Evolutionary conservation across 2,888 invertebrate genomes (phyloP).

Genomic region (Omphaloscelis lunosa): DNA sequence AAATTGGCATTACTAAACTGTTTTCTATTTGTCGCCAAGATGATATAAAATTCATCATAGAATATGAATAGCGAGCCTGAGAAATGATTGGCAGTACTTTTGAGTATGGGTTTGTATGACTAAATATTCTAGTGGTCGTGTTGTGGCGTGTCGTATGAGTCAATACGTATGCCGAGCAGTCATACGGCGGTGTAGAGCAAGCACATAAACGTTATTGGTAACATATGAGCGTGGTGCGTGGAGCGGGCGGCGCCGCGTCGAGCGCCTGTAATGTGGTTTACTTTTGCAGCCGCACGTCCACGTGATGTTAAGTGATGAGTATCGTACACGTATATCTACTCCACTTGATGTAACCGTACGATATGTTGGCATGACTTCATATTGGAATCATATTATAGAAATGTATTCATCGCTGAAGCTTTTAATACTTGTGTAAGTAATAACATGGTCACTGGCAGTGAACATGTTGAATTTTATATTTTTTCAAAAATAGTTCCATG

Average conservation of each 20-base stretch:
- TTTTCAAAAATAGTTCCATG: background rate
- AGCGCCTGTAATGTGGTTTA: conserved; percentile 67
- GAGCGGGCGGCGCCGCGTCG: conserved; percentile 47
- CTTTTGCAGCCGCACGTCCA: conserved; percentile 72
- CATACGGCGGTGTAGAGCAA: conserved; percentile 58
- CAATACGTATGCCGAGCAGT: conserved; percentile 55
- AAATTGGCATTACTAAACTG: conserved; percentile 34
- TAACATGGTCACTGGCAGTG: too few species aligned
- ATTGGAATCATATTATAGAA: conserved; percentile 31
- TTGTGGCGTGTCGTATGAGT: conserved; percentile 53
- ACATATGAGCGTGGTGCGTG: conserved; percentile 53
- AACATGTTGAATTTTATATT: background rate
- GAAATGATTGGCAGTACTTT: conserved; percentile 33
- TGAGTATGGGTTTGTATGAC: conserved; percentile 34
- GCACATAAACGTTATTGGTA: conserved; percentile 67
- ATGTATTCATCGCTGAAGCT: conserved; percentile 4
- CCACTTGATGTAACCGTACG: conserved; percentile 20
- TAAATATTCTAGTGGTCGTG: conserved; percentile 54
- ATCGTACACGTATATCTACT: conserved; percentile 42
- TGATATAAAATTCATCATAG: conserved; percentile 28
- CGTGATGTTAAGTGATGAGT: conserved; percentile 70
- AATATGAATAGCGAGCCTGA: conserved; percentile 18
- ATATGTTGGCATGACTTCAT: conserved; percentile 44
- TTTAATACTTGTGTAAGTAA: conserved; percentile 2
- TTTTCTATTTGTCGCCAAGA: conserved; percentile 33